A percentile compares a stretch with the other conserved stretches of the same genome.
phyloP scores from a whole-genome alignment of 2,888 invertebrate genomes.

The Colostygia pectinataria region DNA sequence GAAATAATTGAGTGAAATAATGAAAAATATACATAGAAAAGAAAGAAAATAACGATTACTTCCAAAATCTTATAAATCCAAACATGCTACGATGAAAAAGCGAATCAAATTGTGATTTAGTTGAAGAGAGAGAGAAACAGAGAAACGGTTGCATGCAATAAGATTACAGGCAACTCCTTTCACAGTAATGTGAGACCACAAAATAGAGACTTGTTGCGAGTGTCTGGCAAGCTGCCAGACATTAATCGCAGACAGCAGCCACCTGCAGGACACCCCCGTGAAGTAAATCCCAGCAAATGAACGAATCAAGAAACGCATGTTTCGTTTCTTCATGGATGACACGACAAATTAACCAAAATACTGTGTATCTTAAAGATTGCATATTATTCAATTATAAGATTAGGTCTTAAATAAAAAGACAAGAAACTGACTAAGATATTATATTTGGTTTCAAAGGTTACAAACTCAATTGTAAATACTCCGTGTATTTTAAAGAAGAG shows the following conservation, averaged over 20 bases:
- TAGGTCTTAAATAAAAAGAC: too few relatives aligned
- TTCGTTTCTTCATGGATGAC: background rate
- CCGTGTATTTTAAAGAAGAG: too few relatives aligned
- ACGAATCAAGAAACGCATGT: slow-evolving; percentile 16
- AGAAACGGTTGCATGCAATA: background rate
- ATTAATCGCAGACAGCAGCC: slow-evolving; percentile 51
- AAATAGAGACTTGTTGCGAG: slow-evolving; percentile 47
- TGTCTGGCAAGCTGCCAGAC: slow-evolving; percentile 52
- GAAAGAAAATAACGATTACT: too few relatives aligned
- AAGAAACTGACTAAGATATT: too few relatives aligned
- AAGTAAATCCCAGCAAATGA: slow-evolving; percentile 35
- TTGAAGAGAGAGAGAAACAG: background rate
- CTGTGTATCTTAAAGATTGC: too few relatives aligned
- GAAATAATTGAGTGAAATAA: too few relatives aligned
- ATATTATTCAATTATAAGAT: too few relatives aligned
- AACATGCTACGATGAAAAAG: background rate
- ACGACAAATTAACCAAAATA: background rate
- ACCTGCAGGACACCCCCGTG: slow-evolving; percentile 53
- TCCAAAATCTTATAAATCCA: too few relatives aligned
- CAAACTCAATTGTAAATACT: too few relatives aligned
- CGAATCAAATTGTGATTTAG: background rate
- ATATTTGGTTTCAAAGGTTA: too few relatives aligned
- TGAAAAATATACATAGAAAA: too few relatives aligned
- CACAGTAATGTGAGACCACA: slow-evolving; percentile 26
- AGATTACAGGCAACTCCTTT: slow-evolving; percentile 29